Conservation (phyloP, 2,797 vertebrate species). For the Trachurus trachurus region DNA sequence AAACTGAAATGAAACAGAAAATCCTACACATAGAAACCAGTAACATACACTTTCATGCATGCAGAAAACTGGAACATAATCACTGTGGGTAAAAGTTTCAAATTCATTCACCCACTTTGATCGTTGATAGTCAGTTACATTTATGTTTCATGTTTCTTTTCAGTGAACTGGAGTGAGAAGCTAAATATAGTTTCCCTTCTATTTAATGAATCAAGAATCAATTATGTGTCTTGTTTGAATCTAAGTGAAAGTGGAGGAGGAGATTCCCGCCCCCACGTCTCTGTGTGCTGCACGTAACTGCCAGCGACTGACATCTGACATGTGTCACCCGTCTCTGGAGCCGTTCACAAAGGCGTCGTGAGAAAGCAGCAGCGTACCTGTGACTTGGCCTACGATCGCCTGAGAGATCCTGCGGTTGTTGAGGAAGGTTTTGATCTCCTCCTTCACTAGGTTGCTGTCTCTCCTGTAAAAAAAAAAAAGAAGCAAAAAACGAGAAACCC, state of each 20-base stretch:
- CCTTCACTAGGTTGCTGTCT: constrained; percentile 91
- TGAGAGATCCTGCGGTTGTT: constrained; percentile 91
- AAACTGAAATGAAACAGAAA: neutral
- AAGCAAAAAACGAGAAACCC: constrained; percentile 14
- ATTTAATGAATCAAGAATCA: neutral
- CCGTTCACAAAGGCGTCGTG: neutral
- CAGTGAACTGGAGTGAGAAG: neutral
- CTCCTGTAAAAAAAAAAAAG: constrained; percentile 75
- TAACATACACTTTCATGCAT: neutral
- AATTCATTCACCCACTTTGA: no score
- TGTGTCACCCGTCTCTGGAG: neutral
- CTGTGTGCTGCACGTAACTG: neutral
- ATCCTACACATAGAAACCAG: neutral
- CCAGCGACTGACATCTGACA: neutral
- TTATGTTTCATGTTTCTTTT: neutral
- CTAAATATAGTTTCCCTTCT: neutral
- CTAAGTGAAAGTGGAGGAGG: neutral
- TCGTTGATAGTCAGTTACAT: neutral
- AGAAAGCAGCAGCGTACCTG: constrained; percentile 77
- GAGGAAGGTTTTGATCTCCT: constrained; percentile 90
- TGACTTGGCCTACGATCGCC: constrained; percentile 90
- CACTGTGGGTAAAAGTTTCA: neutral
- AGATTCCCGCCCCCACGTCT: neutral
- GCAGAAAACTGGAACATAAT: neutral
- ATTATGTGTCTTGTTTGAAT: neutral